Evolutionary conservation across 2,113 vertebrate species (phyloP).

Genomic region (Thinocorus orbignyianus): DNA sequence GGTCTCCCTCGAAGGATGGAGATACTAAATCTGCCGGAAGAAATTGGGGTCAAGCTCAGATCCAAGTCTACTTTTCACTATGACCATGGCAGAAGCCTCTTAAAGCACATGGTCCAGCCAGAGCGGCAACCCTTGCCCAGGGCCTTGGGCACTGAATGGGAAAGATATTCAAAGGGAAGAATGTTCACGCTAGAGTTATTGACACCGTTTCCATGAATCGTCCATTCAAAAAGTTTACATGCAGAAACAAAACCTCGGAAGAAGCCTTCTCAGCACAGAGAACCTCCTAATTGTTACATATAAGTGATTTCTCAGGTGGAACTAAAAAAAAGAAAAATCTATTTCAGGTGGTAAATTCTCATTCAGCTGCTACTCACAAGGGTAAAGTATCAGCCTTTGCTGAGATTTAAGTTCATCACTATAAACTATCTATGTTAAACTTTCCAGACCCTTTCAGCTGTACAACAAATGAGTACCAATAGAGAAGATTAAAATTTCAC

Average conservation of each 20-base stretch:
- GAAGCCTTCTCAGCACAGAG: background rate
- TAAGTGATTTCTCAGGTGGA: background rate
- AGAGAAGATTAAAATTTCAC: background rate
- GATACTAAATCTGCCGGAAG: background rate
- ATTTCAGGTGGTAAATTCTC: background rate
- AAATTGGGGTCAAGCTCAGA: rapidly evolving
- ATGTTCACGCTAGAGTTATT: background rate
- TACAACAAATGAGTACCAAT: background rate
- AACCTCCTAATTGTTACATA: background rate
- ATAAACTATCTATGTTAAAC: background rate
- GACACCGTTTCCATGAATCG: background rate
- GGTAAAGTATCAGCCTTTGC: background rate
- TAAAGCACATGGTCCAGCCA: background rate
- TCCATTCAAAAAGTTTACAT: background rate
- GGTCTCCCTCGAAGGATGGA: background rate
- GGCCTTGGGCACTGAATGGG: rapidly evolving
- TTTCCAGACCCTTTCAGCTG: background rate
- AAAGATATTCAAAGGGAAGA: background rate
- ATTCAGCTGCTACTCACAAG: background rate
- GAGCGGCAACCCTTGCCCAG: background rate
- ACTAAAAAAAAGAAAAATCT: background rate
- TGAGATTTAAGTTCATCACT: background rate
- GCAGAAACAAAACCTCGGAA: background rate
- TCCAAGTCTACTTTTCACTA: background rate
- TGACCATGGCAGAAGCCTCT: background rate